Base-by-base conservation (phyloP, 2,888 invertebrate species). In the Archaeoteleia sp. region DNA sequence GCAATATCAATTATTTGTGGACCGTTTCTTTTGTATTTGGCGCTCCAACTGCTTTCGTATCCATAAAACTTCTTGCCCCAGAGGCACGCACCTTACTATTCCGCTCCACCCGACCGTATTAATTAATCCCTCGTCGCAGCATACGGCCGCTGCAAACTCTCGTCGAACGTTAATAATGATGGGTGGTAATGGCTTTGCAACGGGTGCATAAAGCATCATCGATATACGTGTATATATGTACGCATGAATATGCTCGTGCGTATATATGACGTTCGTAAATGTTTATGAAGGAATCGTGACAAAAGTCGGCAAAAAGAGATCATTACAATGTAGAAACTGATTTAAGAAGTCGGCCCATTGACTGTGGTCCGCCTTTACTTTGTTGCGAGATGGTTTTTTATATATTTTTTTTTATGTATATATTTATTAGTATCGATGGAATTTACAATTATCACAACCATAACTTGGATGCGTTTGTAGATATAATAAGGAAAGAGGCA, bases 1-100 rank as follows among this genome's bases (percentile, higher is more conserved):
- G 68, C 78, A 76, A 79, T 79, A 79, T 78, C 80, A 78, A 77
- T 80, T 77, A 73, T 75, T 75, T 69, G 55, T 9, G 58, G 25
- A 27, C 40, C 57, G 46, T 58, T 57, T 62, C 57, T 66, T 73
- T 69, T 67, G 48, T 53, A 57, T 58, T 61, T 13, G 54, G 37
- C 57, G 46, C 27, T 25, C 27, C 4, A 8, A 13, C 54, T 32
- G 57, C 53, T 55, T 37, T 51, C 51, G 66, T 45, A 55, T 49
- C 70, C 69, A 60, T 49, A 67, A 67, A 71, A 67, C 57, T 67
- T 58, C 43, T 34, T 42, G 40, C 29, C 32, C 14, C 34, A 12
- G 17, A 25, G 35, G 9, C 13, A 15, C 29, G 20, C 23, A 29
- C 23, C n/a, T 34, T 34, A 51, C 55, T 20, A 23, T 43, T 6